Evolutionary conservation across 2,888 invertebrate species (phyloP), one percentile per base, ranked within the genome.

Genomic region (Ametastegia equiseti): DNA sequence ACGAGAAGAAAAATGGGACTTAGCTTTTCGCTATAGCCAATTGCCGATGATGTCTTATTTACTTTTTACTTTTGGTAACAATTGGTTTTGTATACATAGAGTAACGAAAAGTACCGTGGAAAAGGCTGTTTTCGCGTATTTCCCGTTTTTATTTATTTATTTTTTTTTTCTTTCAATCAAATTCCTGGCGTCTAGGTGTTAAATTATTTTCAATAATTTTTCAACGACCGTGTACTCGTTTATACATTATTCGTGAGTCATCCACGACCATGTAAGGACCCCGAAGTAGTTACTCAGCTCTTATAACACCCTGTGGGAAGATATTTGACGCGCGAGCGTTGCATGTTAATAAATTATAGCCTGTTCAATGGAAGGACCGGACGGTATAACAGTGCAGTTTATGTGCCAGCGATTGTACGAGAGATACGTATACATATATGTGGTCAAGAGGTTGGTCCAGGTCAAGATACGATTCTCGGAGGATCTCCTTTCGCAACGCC

Each of bases 241-340:
- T 5, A 39, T 77, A 57, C 36, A 57, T 57, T 77, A 77, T 57
- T 42, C 77, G 54, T 45, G 80, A 80, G 80, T 81, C 80, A 78
- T 81, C 57, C 30, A 15, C 47, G 45, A 81, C 45, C 80, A 39
- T 69, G 71, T 69, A 80, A 54, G 60, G 80, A 69, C 27, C 50
- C 82, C 78, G 60, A 27, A 54, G 78, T 30, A 23, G 80, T 82
- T 82, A 82, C 42, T 75, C 78, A 57, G 30, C 45, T 30, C 57
- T 78, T 60, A 78, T 45, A 47, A 33, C 77, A 77, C 81, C 63
- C 82, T 75, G 75, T 50, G 65, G 80, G 82, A 54, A 80, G 60
- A 77, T 77, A 77, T 60, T 80, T 54, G 80, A 75, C 69, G 77
- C 75, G 33, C 5, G 42, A 78, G n/a, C 15, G 27, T 47, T 78